These are phyloP conservation scores for Stenolophus ochropezus DNA, from an alignment of 2,888 invertebrate species.

Conservation along the genomic window DNA sequence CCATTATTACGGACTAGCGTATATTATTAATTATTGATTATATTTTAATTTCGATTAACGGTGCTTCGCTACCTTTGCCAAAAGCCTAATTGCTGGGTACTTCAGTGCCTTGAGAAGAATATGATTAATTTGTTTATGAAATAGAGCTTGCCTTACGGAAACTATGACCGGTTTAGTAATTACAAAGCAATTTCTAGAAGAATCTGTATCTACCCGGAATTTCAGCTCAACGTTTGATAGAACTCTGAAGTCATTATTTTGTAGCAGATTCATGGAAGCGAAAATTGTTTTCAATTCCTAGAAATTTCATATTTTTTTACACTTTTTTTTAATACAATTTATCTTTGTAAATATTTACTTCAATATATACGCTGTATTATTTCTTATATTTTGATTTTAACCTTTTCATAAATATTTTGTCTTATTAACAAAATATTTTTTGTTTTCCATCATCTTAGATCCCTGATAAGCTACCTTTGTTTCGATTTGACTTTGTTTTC, in stretches of 20 bases:
- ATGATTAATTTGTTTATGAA: slow-evolving; percentile 43
- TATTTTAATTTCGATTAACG: not conserved
- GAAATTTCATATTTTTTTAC: not conserved
- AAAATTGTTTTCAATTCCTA: not conserved
- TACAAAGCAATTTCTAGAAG: not conserved
- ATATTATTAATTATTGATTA: no score
- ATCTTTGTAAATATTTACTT: not conserved
- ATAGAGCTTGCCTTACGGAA: slow-evolving; percentile 25
- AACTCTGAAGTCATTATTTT: not conserved
- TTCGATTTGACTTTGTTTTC: no score
- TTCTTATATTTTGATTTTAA: no score
- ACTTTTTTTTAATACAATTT: not conserved
- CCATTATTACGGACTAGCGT: no score
- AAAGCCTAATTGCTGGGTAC: slow-evolving; percentile 33
- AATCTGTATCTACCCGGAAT: not conserved
- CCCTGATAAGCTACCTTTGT: no score
- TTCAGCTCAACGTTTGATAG: slow-evolving; percentile 11
- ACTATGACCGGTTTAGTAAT: slow-evolving; percentile 22
- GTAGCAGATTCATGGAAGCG: not conserved
- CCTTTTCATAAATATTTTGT: no score
- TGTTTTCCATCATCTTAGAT: no score
- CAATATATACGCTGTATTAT: no score
- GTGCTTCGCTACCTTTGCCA: slow-evolving; percentile 23
- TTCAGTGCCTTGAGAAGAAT: not conserved
- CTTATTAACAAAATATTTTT: no score